Percentiles rank a stretch among this genome's conserved stretches.
phyloP scores from a whole-genome alignment of 2,888 invertebrate species.

The Ichneumoninae sp. region DNA sequence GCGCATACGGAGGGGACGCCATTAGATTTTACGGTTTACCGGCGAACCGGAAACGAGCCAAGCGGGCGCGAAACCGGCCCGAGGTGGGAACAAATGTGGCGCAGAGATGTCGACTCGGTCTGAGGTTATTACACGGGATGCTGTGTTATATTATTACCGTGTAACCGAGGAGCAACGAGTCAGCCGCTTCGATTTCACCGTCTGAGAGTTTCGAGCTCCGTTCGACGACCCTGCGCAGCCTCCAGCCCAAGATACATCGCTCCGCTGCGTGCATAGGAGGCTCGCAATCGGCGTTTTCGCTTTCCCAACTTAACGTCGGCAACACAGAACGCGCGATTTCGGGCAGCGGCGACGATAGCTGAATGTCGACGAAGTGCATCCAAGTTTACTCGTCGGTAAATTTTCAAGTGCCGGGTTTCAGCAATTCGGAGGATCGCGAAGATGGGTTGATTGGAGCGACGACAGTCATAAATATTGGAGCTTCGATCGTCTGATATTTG shows the following conservation, averaged over 20 bases:
- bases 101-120: neutral
- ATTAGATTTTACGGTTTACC: conserved; percentile 9
- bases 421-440: conserved; percentile 12
- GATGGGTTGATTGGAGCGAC: conserved; percentile 50
- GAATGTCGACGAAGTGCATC: conserved; percentile 66
- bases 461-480: conserved; percentile 16
- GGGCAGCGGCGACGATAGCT: conserved; percentile 23
- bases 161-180: conserved; percentile 14
- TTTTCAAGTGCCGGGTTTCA: conserved; percentile 54
- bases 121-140: conserved; percentile 17
- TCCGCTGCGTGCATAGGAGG: neutral
- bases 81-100: conserved; percentile 4
- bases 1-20: conserved; percentile 8
- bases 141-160: conserved; percentile 27
- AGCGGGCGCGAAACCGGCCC: neutral
- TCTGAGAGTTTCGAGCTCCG: conserved; percentile 40
- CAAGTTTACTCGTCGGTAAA: conserved; percentile 37
- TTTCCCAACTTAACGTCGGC: conserved; percentile 1
- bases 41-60: conserved; percentile 1
- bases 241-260: neutral
- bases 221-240: conserved; percentile 39
- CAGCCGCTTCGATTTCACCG: conserved; percentile 56
- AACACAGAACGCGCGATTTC: neutral
- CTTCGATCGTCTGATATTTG: conserved; percentile 1
- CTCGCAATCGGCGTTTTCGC: conserved; percentile 15